These are phyloP conservation scores for Salvelinus sp. DNA, from an alignment of 2,113 vertebrate genomes.

Conservation along the genomic window DNA sequence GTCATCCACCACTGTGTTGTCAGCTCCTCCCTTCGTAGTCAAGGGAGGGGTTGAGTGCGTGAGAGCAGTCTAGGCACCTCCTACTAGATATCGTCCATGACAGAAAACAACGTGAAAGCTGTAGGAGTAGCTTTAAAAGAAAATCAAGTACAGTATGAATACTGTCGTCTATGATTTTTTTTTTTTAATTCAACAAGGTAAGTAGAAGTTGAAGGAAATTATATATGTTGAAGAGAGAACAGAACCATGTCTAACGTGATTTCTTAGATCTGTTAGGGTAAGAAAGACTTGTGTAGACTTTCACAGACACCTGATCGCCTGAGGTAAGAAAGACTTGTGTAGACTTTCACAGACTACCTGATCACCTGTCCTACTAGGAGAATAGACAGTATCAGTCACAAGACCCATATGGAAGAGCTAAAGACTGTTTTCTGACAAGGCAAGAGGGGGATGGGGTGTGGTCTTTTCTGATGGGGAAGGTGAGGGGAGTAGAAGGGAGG, in stretches of 20 bases:
- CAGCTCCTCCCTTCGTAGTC: constrained; percentile 62
- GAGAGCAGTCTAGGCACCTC: constrained; percentile 12
- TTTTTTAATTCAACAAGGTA: constrained; percentile 1
- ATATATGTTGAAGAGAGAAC: no score
- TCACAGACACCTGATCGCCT: no score
- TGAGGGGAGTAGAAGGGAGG: constrained; percentile 2
- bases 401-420: constrained; percentile 18
- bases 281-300: no score
- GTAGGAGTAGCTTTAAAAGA: no score
- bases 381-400: not conserved
- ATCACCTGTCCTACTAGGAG: no score
- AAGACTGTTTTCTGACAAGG: constrained; percentile 19
- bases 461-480: not conserved
- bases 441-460: constrained; percentile 37
- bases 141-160: no score
- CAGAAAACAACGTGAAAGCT: not conserved
- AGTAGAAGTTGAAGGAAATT: not conserved
- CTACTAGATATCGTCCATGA: constrained; percentile 15
- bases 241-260: not conserved
- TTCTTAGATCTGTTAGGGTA: no score
- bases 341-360: no score
- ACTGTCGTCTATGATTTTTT: not conserved
- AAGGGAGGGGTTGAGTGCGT: constrained; percentile 8
- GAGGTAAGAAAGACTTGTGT: no score
- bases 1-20: not conserved